Evolutionary conservation across 2,888 invertebrate species (phyloP), one percentile per base, ranked within the genome.

Genomic region (Conops quadrifasciatus): DNA sequence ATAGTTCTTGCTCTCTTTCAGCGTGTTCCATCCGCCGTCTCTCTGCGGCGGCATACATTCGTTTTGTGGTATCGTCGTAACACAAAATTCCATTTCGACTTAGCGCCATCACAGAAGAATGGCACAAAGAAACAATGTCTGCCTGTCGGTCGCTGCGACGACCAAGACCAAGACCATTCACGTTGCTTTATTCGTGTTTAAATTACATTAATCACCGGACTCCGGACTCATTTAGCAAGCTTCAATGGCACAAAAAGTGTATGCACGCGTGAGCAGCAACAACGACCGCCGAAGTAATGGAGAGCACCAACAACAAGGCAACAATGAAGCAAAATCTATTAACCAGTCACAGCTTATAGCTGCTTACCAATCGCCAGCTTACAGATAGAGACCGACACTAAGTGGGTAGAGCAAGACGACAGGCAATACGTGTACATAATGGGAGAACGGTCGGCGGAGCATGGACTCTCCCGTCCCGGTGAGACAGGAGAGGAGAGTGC

Each of bases 161-260:
- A 56, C 4, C 36, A 36, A 62, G 19, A 45, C n/a, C n/a, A n/a
- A n/a, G n/a, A n/a, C n/a, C n/a, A 21, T 66, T 53, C 16, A 30
- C 43, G 21, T 24, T 53, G 43, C 58, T 45, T 45, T 45, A 63
- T 73, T 78, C 81, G 80, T 82, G 82, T 76, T 77, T 77, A 80
- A 78, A 77, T 81, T 75, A 75, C 82, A 81, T 81, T 81, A 81
- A 81, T 82, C 82, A 81, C 78, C 80, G 80, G 19, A 28, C 36
- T 9, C 5, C 51, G 65, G 24, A 19, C 59, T 36, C 62, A 66
- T 66, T 64, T 58, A 62, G 51, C 21, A 26, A 26, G 21, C 36
- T 62, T 28, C 60, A 30, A 51, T n/a, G 7, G 60, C 43, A 36
- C 15, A 28, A 47, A 15, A 28, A 58, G n/a, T 11, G 11, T 1